Evolutionary conservation across 2,113 vertebrate species (phyloP).

Genomic region (Nycticryphes semicollaris): DNA sequence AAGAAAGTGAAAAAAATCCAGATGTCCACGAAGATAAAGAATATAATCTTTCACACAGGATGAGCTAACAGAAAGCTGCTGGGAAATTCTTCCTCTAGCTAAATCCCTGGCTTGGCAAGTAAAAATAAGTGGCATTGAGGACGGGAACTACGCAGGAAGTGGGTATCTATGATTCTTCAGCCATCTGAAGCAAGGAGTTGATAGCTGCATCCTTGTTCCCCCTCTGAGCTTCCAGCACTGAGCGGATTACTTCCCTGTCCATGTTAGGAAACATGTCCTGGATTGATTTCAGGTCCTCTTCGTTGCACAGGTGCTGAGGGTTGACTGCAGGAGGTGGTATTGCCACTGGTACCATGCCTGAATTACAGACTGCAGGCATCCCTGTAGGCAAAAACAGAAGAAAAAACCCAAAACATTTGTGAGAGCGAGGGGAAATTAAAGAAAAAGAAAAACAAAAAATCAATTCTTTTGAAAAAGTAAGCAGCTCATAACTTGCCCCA

Average conservation of each 20-base stretch:
- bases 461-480: neutral
- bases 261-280: conserved; percentile 98
- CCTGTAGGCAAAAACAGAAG: conserved; percentile 70
- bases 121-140: neutral
- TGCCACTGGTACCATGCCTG: conserved; percentile 87
- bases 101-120: conserved; percentile 71
- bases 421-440: neutral
- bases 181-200: conserved; percentile 97
- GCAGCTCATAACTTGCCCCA: neutral
- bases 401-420: neutral
- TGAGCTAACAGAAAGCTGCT: conserved; percentile 35
- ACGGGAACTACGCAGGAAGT: neutral
- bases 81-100: conserved; percentile 64
- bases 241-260: conserved; percentile 92
- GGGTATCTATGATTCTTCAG: conserved; percentile 86
- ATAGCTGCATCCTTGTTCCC: conserved; percentile 92
- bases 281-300: conserved; percentile 92
- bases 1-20: conserved; percentile 20
- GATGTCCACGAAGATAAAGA: neutral
- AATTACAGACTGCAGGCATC: conserved; percentile 88
- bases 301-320: conserved; percentile 79
- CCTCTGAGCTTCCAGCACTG: conserved; percentile 92
- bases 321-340: conserved; percentile 79
- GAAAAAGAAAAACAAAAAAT: too few species aligned
- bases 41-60: conserved; percentile 11